Evolutionary conservation across 2,888 invertebrate species (phyloP).

Genomic region (Drosophila mettleri): DNA sequence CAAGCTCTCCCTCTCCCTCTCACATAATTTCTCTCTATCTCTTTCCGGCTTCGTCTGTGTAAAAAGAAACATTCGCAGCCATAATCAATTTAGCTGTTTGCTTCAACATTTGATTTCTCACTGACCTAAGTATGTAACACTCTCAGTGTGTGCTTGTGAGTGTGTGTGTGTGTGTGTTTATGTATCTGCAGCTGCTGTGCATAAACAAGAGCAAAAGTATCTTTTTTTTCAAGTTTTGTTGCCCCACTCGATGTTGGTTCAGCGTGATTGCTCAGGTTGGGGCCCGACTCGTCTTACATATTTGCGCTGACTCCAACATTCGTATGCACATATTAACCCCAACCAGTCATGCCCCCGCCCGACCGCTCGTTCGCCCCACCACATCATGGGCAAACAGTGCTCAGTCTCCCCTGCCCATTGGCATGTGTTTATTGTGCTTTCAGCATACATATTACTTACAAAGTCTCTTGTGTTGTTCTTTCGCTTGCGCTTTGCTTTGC

Average conservation of each 20-base stretch:
- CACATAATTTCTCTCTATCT: not conserved
- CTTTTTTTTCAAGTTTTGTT: conserved; percentile 47
- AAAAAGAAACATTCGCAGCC: conserved; percentile 26
- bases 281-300: conserved; percentile 43
- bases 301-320: conserved; percentile 49
- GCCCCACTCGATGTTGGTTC: conserved; percentile 53
- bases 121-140: conserved; percentile 48
- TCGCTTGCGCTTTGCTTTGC: conserved; percentile 42
- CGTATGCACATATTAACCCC: conserved; percentile 8
- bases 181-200: conserved; percentile 65
- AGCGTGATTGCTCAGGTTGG: conserved; percentile 76
- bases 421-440: conserved; percentile 62
- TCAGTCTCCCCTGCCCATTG: conserved; percentile 11
- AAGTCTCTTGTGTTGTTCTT: conserved; percentile 68
- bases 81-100: conserved; percentile 75
- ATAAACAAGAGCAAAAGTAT: conserved; percentile 68
- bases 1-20: not conserved
- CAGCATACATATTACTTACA: conserved; percentile 78
- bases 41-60: not conserved
- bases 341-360: not conserved
- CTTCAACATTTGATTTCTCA: conserved; percentile 67
- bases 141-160: conserved; percentile 1
- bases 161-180: conserved; percentile 37
- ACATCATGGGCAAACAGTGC: not conserved
- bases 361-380: not conserved